phyloP scores from a whole-genome alignment of 2,888 invertebrate species.

The Tanytarsus gracilentus region DNA sequence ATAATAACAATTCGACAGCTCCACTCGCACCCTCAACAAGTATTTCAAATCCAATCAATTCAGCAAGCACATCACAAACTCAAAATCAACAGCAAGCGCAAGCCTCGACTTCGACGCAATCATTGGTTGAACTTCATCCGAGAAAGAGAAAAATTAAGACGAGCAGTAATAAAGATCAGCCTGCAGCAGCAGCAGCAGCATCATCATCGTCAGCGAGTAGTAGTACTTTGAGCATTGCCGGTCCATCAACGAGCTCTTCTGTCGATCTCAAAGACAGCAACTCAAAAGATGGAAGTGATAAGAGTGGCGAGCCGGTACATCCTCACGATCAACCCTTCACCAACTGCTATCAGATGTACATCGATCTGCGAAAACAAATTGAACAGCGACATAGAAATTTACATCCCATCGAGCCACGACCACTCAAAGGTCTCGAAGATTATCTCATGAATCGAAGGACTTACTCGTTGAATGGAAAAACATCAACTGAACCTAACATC shows the following conservation, averaged over 20 bases:
- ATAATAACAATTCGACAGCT: too few species aligned
- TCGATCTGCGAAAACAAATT: slow-evolving; percentile 82
- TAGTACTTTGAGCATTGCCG: too few species aligned
- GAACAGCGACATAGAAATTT: slow-evolving; percentile 70
- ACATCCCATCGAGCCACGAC: slow-evolving; percentile 87
- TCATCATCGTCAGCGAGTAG: slow-evolving; percentile 2
- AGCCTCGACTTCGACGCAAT: slow-evolving; percentile 33
- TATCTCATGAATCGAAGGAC: slow-evolving; percentile 92
- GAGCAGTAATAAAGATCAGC: slow-evolving; percentile 51
- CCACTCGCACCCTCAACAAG: slow-evolving; percentile 46
- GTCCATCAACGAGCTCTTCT: background rate
- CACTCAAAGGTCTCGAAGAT: slow-evolving; percentile 92
- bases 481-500: slow-evolving; percentile 61
- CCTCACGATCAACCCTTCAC: slow-evolving; percentile 73
- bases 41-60: slow-evolving; percentile 34
- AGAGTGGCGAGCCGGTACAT: slow-evolving; percentile 44
- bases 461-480: slow-evolving; percentile 78
- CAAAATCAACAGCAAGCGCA: too few species aligned
- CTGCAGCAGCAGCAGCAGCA: background rate
- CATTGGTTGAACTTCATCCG: slow-evolving; percentile 57
- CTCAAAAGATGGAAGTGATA: slow-evolving; percentile 35
- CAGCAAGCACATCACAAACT: background rate
- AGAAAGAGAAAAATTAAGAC: slow-evolving; percentile 83
- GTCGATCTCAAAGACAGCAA: slow-evolving; percentile 1
- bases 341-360: slow-evolving; percentile 87